A percentile compares a stretch with the other conserved stretches of the same genome.
Conservation (phyloP, 2,888 invertebrate genomes). For the Elmis aenea region DNA sequence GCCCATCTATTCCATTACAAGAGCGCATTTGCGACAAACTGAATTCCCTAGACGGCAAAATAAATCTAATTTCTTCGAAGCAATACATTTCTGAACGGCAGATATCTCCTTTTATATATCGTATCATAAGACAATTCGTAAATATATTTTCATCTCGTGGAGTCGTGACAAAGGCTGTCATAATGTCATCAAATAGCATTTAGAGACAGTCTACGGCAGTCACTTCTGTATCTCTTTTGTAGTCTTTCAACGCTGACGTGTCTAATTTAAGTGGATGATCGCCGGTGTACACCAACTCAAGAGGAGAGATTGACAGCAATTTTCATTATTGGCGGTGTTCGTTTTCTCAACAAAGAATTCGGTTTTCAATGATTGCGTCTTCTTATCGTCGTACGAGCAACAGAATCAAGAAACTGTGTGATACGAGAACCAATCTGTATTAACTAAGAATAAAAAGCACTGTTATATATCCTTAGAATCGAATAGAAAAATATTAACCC, state of each 20-base stretch:
- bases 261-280: too few relatives aligned
- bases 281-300: too few relatives aligned
- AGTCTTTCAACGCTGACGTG: constrained; percentile 9
- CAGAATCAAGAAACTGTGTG: too few relatives aligned
- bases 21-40: constrained; percentile 16
- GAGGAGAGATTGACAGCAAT: too few relatives aligned
- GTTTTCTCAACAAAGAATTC: too few relatives aligned
- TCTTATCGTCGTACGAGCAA: too few relatives aligned
- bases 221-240: constrained; percentile 5
- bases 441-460: too few relatives aligned
- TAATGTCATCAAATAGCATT: constrained; percentile 21
- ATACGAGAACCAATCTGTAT: too few relatives aligned
- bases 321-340: too few relatives aligned
- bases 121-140: constrained; percentile 23
- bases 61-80: constrained; percentile 31
- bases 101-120: constrained; percentile 20
- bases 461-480: too few relatives aligned
- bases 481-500: too few relatives aligned
- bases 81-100: constrained; percentile 26
- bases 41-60: constrained; percentile 27
- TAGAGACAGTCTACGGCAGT: constrained; percentile 9
- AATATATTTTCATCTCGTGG: constrained; percentile 17
- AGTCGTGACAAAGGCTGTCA: constrained; percentile 19
- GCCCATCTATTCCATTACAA: constrained; percentile 1
- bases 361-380: too few relatives aligned